These are phyloP conservation scores for Julus scandinavius DNA, from an alignment of 2,888 invertebrate genomes.

Conservation along the genomic window DNA sequence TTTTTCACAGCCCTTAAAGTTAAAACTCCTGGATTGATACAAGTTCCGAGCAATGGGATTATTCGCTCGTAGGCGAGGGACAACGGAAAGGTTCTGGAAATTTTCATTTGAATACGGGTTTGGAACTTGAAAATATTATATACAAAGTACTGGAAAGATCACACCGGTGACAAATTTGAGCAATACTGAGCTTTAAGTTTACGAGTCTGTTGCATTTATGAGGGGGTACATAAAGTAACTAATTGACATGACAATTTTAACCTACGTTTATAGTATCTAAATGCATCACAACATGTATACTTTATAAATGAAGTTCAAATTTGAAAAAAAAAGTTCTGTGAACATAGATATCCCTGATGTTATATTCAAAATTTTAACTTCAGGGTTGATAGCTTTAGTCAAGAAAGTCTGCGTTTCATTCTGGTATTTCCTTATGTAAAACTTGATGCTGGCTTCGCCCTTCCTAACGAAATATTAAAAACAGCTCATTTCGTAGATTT, in stretches of 20 bases:
- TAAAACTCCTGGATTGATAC: neutral
- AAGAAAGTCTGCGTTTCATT: neutral
- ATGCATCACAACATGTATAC: no score
- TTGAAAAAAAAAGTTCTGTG: no score
- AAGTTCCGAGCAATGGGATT: neutral
- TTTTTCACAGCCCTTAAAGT: conserved; percentile 4
- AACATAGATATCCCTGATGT: no score
- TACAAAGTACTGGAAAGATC: neutral
- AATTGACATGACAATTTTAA: no score
- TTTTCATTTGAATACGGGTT: neutral
- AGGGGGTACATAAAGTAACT: no score
- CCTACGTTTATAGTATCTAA: no score
- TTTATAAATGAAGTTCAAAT: no score
- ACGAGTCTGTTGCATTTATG: no score
- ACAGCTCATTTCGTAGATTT: neutral
- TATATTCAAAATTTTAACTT: neutral
- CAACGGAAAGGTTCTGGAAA: neutral
- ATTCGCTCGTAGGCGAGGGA: neutral
- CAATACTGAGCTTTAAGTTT: no score
- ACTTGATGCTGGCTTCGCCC: neutral
- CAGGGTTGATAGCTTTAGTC: neutral
- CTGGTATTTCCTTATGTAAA: neutral
- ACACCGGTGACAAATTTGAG: no score
- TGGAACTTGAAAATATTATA: neutral
- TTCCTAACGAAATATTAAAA: neutral